Evolutionary conservation across 2,113 vertebrate genomes (phyloP).

Genomic region (Mobula birostris): DNA sequence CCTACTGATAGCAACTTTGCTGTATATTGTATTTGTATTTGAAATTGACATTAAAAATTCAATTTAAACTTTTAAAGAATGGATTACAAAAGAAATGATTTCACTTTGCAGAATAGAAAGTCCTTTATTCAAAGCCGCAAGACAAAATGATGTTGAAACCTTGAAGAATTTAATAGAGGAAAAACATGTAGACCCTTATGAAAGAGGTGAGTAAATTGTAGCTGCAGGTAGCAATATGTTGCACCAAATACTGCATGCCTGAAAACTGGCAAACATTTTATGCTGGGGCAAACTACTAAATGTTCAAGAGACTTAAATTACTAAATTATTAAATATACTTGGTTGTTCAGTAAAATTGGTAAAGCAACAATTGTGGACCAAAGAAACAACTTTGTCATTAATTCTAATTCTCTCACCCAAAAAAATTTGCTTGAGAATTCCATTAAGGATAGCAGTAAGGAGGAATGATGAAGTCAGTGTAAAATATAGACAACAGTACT

Average conservation of each 20-base stretch:
- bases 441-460: background rate
- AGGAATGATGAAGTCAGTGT: background rate
- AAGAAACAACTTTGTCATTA: background rate
- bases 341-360: background rate
- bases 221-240: conserved; percentile 34
- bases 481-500: background rate
- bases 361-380: background rate
- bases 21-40: conserved; percentile 38
- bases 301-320: background rate
- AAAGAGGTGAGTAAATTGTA: conserved; percentile 39
- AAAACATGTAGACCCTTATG: background rate
- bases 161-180: conserved; percentile 39
- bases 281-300: background rate
- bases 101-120: conserved; percentile 38
- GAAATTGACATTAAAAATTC: conserved; percentile 39
- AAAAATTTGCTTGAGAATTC: background rate
- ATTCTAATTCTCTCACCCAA: background rate
- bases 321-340: background rate
- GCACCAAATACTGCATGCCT: conserved; percentile 24
- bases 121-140: conserved; percentile 41
- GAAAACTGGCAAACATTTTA: conserved; percentile 12
- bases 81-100: conserved; percentile 41
- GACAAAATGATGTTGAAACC: conserved; percentile 39
- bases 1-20: background rate
- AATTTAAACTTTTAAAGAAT: conserved; percentile 39